A percentile compares a stretch with the other conserved stretches of the same genome.
These are phyloP conservation scores for Leptothorax acervorum DNA, from an alignment of 2,888 invertebrate species.

Conservation along the genomic window DNA sequence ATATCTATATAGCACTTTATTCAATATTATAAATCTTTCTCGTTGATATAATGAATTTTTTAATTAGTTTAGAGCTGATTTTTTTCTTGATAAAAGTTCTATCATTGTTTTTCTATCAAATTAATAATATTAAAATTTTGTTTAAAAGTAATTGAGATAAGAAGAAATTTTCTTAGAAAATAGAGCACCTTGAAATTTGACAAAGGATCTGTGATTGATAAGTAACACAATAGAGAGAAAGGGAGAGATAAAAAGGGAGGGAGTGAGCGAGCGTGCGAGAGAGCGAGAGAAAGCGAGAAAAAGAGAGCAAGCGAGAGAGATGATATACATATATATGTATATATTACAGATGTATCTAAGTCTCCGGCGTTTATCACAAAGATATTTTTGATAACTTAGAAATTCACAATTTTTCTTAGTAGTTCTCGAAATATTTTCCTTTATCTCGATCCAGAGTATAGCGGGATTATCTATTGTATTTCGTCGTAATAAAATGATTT, in stretches of 20 bases:
- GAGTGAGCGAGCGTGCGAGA: neutral
- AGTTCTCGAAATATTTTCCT: neutral
- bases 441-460: neutral
- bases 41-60: neutral
- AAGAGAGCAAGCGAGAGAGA: neutral
- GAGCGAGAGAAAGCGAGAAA: neutral
- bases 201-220: slow-evolving; percentile 16
- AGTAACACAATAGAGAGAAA: slow-evolving; percentile 43
- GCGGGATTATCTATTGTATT: neutral
- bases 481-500: neutral
- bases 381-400: slow-evolving; percentile 7
- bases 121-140: slow-evolving; percentile 5
- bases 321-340: slow-evolving; percentile 14
- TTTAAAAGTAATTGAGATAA: neutral
- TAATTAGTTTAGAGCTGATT: neutral
- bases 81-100: neutral
- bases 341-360: slow-evolving; percentile 18
- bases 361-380: slow-evolving; percentile 9
- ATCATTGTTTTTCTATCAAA: no score
- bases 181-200: neutral
- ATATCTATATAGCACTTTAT: neutral
- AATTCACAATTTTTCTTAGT: neutral
- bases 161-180: neutral
- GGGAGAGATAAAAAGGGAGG: neutral
- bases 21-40: neutral